Evolutionary conservation across 1,140 invertebrate species (phyloP).

Genomic region (Aplysia californica): DNA sequence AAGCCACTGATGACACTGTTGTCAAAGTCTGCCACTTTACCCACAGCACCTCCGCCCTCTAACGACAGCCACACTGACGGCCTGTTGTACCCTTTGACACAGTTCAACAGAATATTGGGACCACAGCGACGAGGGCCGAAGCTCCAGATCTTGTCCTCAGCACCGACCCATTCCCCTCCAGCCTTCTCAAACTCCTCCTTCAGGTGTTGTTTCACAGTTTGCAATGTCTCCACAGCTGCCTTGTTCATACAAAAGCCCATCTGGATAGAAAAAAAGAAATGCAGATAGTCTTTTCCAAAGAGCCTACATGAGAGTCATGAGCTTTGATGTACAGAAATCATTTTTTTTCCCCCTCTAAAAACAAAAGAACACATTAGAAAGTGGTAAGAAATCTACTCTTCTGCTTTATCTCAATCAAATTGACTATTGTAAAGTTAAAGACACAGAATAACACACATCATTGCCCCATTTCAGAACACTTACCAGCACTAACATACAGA

Average conservation of each 20-base stretch:
- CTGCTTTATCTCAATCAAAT: no score
- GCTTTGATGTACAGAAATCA: no score
- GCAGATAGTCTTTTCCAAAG: no score
- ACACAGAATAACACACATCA: no score
- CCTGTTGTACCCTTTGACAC: constrained; percentile 68
- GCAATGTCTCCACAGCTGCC: constrained; percentile 68
- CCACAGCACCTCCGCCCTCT: constrained; percentile 14
- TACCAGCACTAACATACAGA: no score
- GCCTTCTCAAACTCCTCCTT: constrained; percentile 73
- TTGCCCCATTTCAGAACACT: no score
- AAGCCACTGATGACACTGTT: constrained; percentile 88
- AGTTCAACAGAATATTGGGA: constrained; percentile 88
- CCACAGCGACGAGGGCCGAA: constrained; percentile 91
- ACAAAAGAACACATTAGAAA: no score
- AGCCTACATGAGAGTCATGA: no score
- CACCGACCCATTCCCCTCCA: constrained; percentile 71
- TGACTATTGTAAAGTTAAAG: no score
- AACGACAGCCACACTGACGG: constrained; percentile 66
- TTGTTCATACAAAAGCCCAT: constrained; percentile 36
- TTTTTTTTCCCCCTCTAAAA: no score
- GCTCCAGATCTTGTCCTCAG: constrained; percentile 85
- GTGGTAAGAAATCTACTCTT: no score
- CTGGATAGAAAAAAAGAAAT: no score
- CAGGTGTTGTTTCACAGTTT: constrained; percentile 77
- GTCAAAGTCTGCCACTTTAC: constrained; percentile 52